Conservation (phyloP, 2,888 invertebrate genomes). For the Oeneis ivallda region DNA sequence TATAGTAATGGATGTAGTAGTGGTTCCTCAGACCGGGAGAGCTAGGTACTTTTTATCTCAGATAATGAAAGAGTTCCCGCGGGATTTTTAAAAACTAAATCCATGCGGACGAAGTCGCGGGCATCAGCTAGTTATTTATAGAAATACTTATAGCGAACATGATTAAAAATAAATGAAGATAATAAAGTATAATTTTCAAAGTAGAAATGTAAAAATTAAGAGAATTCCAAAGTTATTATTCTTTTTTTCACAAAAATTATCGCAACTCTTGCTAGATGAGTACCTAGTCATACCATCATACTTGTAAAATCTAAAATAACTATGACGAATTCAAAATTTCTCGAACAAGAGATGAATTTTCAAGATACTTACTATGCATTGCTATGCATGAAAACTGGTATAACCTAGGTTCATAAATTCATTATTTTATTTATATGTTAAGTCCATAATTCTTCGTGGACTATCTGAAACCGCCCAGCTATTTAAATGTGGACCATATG, state of each 20-base stretch:
- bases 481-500: constrained; percentile 46
- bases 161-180: not conserved
- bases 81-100: no score
- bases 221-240: not conserved
- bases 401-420: no score
- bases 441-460: constrained; percentile 28
- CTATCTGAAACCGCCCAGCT: constrained; percentile 36
- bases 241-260: not conserved
- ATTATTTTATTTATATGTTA: constrained; percentile 6
- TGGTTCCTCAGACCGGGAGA: no score
- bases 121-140: no score
- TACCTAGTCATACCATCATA: not conserved
- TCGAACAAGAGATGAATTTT: not conserved
- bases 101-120: no score
- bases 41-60: no score
- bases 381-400: not conserved
- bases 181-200: no score
- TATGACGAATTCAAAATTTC: not conserved
- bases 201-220: not conserved
- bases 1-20: no score
- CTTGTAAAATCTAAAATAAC: not conserved
- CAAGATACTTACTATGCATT: not conserved
- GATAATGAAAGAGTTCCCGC: no score
- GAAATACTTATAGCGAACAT: no score
- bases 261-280: not conserved